Base-by-base conservation (phyloP, 2,797 vertebrate genomes). In the Oophaga sylvatica region DNA sequence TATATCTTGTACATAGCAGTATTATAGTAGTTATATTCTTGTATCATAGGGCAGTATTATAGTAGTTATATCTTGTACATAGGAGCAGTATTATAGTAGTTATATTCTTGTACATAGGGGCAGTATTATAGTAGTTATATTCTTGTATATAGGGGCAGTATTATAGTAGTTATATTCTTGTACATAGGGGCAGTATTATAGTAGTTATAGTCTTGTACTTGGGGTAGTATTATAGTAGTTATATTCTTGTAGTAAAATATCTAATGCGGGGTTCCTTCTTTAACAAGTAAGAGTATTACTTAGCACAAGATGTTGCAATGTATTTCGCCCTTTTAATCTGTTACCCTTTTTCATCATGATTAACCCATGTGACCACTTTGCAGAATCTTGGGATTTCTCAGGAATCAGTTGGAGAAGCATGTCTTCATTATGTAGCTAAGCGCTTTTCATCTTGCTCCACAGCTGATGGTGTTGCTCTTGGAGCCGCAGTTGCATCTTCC, bases 401-500 rank as follows among this genome's bases (percentile, higher is more conserved):
- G 16, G 9, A 41, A 41, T 35, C 35, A 20, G 17, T 73, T 10
- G 35, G 68, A 19, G 68, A 17, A 7, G 6, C 16, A 8, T 35
- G 2, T 2, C 35, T 16, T 19, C 9, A 20, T 35, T 6, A 31
- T 41, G 16, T 26, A 67, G 3, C 20, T 70, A 9, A 60, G 41
- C 6, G 5, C 10, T 5, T 26, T 45, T 17, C 12, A n/a, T 70
- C 41, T 86, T 68, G 26, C 48, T 60, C 19, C 88, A 0, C 57
- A 95, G 95, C 94, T 45, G 95, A 95, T 88, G 96, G 96, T 10
- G 95, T 97, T 41, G 95, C 95, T 81, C 92, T 97, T 1, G 95
- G 96, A 15, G 95, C 95, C 22, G 95, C 96, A 12, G 95, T 94
- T 20, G 94, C 95, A 29, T 95, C 95, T 0, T 93, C 94, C 3